Evolutionary conservation across 1,140 invertebrate genomes (phyloP).

Genomic region (Pseudomyrmex concolor): DNA sequence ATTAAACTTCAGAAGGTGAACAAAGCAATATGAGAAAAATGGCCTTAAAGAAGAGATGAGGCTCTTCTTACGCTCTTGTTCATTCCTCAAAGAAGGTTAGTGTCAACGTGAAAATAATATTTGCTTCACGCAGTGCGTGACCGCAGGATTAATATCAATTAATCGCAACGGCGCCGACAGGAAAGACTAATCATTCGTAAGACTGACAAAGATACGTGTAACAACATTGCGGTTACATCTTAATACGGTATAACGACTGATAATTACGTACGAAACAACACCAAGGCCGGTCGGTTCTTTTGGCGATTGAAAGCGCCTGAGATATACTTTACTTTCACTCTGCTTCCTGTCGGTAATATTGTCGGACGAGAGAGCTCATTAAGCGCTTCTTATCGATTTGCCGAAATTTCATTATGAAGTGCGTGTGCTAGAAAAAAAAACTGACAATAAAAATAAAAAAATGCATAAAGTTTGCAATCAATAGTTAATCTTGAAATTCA

Average conservation of each 20-base stretch:
- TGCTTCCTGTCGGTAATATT: slow-evolving; percentile 21
- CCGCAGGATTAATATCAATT: not conserved
- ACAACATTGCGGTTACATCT: slow-evolving; percentile 20
- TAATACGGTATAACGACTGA: slow-evolving; percentile 22
- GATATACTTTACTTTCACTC: slow-evolving; percentile 38
- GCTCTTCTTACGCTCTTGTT: not conserved
- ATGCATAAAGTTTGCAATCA: no score
- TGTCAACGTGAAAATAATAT: not conserved
- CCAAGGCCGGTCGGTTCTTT: slow-evolving; percentile 47
- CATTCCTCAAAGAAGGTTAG: slow-evolving; percentile 8
- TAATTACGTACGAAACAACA: slow-evolving; percentile 47
- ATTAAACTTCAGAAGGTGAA: slow-evolving; percentile 56
- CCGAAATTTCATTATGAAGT: no score
- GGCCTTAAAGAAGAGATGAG: slow-evolving; percentile 9
- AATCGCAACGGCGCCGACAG: not conserved
- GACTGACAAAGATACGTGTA: not conserved
- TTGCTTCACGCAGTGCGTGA: not conserved
- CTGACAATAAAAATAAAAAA: no score
- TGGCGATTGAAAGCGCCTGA: slow-evolving; percentile 33
- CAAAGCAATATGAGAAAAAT: not conserved
- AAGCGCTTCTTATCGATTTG: not conserved
- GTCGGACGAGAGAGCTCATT: slow-evolving; percentile 1
- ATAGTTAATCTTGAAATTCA: no score
- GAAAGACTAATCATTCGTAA: slow-evolving; percentile 5
- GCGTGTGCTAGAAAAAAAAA: no score